Percentiles rank a stretch among this genome's conserved stretches.
Conservation (phyloP, 2,113 vertebrate species). For the Syrrhaptes paradoxus region DNA sequence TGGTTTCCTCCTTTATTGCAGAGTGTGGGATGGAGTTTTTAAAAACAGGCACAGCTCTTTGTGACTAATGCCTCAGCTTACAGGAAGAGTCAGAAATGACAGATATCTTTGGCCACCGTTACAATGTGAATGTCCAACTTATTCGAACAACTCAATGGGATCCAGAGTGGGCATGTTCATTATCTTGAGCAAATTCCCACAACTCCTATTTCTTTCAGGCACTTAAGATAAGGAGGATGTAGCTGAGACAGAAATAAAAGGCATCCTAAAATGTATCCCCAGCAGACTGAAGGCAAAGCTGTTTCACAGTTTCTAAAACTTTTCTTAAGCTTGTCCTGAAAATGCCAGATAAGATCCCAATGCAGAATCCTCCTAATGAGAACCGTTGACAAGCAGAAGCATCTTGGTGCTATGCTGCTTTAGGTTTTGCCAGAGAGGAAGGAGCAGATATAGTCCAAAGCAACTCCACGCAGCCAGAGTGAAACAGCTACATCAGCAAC, state of each 20-base stretch:
- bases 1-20: background rate
- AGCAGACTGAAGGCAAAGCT: background rate
- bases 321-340: background rate
- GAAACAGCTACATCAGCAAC: rapidly evolving
- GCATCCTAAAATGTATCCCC: background rate
- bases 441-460: background rate
- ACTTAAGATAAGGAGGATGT: background rate
- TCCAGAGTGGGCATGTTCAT: rapidly evolving
- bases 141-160: background rate
- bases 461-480: background rate
- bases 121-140: background rate
- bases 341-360: background rate
- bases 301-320: background rate
- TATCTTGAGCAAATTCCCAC: background rate
- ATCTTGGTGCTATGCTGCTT: background rate
- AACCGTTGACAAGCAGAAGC: background rate
- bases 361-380: background rate
- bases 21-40: background rate
- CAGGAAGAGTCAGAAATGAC: background rate
- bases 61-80: background rate
- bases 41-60: background rate
- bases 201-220: background rate
- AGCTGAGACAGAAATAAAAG: background rate
- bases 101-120: background rate
- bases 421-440: background rate